Evolutionary conservation across 2,888 invertebrate species (phyloP), one percentile per base, ranked within the genome.

Genomic region (Ormyrus labotus): DNA sequence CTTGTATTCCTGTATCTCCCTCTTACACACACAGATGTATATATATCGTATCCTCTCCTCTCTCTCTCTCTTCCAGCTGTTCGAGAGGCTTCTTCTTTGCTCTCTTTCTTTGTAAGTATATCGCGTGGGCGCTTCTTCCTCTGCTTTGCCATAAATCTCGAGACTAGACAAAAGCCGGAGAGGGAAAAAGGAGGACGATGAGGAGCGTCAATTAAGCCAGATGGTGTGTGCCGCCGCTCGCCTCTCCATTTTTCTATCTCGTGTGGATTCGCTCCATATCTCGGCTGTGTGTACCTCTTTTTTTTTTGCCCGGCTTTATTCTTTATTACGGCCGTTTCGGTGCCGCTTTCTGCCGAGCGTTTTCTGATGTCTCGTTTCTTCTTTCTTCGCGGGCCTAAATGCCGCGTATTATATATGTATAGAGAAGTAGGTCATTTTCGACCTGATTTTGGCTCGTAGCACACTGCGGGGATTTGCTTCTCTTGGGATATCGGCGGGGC

Each of bases 151-250:
- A 87, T 89, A 88, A 89, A 89, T 89, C 89, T 88, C 83, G 71
- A 70, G 83, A 69, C 85, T 87, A 88, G 86, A 89, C 87, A 88
- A 89, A 88, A 87, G 87, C 87, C 57, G n/a, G 57, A 48, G 61
- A 13, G 67, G 53, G 55, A 48, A 47, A 63, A 51, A 13, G 47
- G 50, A 61, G 47, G 53, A 63, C 19, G 13, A 8, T 11, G 48
- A 73, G 79, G 85, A 85, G 86, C 88, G 87, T 88, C 88, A 86
- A 88, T 89, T 89, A 89, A 86, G 80, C 80, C 76, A 74, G 80
- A 61, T 73, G 71, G 51, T 68, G 67, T 19, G 19, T 19, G 19
- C 19, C 19, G 19, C 53, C 51, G 48, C n/a, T 64, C 51, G 34
- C 58, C 9, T 51, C 45, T 51, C 45, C 55, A 78, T 72, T 71